Evolutionary conservation across 2,113 vertebrate genomes (phyloP).

Genomic region (Nesogale talazaci): DNA sequence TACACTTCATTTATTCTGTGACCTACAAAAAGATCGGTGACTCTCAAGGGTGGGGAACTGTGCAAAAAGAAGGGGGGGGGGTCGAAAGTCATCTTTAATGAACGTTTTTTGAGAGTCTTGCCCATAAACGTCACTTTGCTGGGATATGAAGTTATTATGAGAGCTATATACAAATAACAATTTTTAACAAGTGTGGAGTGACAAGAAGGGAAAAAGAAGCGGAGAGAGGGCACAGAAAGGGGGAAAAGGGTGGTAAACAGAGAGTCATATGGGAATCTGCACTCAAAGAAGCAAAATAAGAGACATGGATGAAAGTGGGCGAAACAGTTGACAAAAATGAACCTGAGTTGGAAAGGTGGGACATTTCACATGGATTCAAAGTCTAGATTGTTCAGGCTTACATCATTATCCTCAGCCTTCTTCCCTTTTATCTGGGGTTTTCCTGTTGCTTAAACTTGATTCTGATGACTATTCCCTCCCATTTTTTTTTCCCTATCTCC

Average conservation of each 20-base stretch:
- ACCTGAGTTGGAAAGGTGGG: neutral
- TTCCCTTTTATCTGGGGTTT: constrained; percentile 35
- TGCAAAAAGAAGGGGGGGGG: constrained; percentile 30
- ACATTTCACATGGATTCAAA: constrained; percentile 6
- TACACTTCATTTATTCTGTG: constrained; percentile 76
- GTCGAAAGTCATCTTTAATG: constrained; percentile 73
- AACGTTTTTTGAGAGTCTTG: constrained; percentile 76
- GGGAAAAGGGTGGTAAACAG: constrained; percentile 24
- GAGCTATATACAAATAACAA: constrained; percentile 75
- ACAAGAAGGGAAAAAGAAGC: constrained; percentile 61
- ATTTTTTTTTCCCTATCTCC: neutral
- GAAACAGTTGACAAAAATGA: constrained; percentile 27
- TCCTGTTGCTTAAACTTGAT: constrained; percentile 15
- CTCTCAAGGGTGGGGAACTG: constrained; percentile 40
- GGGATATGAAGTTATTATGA: constrained; percentile 74
- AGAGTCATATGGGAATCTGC: constrained; percentile 12
- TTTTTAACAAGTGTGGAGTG: constrained; percentile 76
- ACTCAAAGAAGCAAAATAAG: constrained; percentile 39
- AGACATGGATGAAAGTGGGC: neutral
- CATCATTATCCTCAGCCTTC: neutral
- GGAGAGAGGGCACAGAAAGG: constrained; percentile 42
- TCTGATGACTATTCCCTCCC: neutral
- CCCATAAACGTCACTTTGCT: constrained; percentile 63
- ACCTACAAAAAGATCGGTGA: constrained; percentile 69
- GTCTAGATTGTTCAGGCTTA: constrained; percentile 22